These are phyloP conservation scores for Drosophila monieri DNA, from an alignment of 2,888 invertebrate genomes.

Conservation along the genomic window DNA sequence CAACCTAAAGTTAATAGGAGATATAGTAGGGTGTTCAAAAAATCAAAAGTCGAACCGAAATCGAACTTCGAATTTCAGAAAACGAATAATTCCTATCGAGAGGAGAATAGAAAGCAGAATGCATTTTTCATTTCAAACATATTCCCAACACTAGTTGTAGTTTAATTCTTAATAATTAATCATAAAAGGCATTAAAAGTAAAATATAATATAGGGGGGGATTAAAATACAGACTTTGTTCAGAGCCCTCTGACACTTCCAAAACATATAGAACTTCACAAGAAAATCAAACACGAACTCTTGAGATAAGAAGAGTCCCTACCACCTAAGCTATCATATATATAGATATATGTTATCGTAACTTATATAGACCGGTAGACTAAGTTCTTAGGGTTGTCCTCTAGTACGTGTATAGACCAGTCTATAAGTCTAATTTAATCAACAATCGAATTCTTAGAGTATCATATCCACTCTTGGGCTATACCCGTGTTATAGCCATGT, in stretches of 20 bases:
- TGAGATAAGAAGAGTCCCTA: conserved; percentile 58
- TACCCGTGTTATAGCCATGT: conserved; percentile 36
- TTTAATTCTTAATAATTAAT: conserved; percentile 41
- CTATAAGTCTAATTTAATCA: conserved; percentile 36
- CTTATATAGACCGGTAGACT: conserved; percentile 43
- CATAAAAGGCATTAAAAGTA: conserved; percentile 53
- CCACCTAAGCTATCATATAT: conserved; percentile 24
- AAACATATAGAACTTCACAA: conserved; percentile 31
- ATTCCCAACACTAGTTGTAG: conserved; percentile 58
- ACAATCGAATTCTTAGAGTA: conserved; percentile 41
- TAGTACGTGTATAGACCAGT: conserved; percentile 47
- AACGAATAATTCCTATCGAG: conserved; percentile 60
- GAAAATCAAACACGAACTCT: conserved; percentile 28
- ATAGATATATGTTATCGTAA: conserved; percentile 29
- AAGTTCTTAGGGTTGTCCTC: conserved; percentile 52
- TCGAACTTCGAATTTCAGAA: conserved; percentile 41
- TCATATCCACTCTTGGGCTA: conserved; percentile 20
- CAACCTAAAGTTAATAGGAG: conserved; percentile 7
- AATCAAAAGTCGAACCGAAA: conserved; percentile 29
- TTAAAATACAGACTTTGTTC: conserved; percentile 27
- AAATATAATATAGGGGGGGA: conserved; percentile 4
- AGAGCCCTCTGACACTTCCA: conserved; percentile 50
- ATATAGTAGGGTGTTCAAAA: conserved; percentile 15
- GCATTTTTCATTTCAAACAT: conserved; percentile 53
- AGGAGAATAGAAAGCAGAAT: conserved; percentile 36